Evolutionary conservation across 2,888 invertebrate species (phyloP).

Genomic region (Notodonta ziczac): DNA sequence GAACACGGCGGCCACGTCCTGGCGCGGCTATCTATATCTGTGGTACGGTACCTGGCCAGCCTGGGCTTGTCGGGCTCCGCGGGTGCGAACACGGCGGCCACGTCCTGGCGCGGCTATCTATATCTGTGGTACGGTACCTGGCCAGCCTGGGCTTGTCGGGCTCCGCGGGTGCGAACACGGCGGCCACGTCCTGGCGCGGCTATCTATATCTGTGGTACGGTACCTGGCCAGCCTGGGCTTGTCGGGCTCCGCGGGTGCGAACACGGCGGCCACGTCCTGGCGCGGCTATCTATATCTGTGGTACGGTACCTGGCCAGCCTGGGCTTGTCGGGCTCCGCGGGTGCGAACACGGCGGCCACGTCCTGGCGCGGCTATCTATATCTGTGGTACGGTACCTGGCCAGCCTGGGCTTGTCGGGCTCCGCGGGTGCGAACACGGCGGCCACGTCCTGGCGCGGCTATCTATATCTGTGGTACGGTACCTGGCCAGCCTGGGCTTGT

Average conservation of each 20-base stretch:
- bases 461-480: no score
- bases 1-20: slow-evolving; percentile 89
- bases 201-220: no score
- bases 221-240: slow-evolving; percentile 65
- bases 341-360: slow-evolving; percentile 88
- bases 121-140: slow-evolving; percentile 59
- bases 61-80: slow-evolving; percentile 52
- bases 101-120: slow-evolving; percentile 86
- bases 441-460: slow-evolving; percentile 87
- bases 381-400: slow-evolving; percentile 64
- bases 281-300: no score
- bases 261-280: slow-evolving; percentile 89
- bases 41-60: slow-evolving; percentile 64
- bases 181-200: slow-evolving; percentile 87
- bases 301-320: slow-evolving; percentile 62
- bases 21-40: no score
- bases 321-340: slow-evolving; percentile 55
- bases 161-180: slow-evolving; percentile 84
- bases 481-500: slow-evolving; percentile 63
- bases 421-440: slow-evolving; percentile 85
- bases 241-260: slow-evolving; percentile 65
- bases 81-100: slow-evolving; percentile 87
- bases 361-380: slow-evolving; percentile 86
- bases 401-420: slow-evolving; percentile 52
- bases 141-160: slow-evolving; percentile 57